Conservation (phyloP, 2,113 vertebrate genomes). For the Rhea americana region DNA sequence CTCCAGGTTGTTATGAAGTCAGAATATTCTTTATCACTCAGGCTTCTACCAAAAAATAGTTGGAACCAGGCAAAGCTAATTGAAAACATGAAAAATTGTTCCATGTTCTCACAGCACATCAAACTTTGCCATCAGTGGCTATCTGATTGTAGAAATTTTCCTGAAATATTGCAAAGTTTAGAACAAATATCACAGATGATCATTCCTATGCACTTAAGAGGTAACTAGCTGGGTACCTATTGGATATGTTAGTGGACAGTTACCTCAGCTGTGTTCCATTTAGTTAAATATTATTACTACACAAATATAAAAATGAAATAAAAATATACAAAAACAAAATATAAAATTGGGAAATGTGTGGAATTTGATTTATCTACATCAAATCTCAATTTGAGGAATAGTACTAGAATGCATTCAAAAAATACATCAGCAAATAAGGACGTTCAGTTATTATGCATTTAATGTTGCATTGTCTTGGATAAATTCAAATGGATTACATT, state of each 20-base stretch:
- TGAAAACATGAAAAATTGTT: background rate
- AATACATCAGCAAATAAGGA: background rate
- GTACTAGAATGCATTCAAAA: background rate
- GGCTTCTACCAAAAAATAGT: background rate
- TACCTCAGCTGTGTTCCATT: background rate
- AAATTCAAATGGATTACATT: background rate
- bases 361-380: background rate
- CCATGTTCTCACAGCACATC: background rate
- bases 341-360: background rate
- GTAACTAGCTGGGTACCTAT: background rate
- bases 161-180: background rate
- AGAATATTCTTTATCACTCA: background rate
- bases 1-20: background rate
- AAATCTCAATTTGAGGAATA: background rate
- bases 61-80: background rate
- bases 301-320: background rate
- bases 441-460: background rate
- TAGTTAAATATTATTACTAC: background rate
- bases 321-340: background rate
- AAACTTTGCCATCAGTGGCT: background rate
- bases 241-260: background rate
- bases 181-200: background rate
- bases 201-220: background rate
- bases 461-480: background rate
- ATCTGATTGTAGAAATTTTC: background rate